A percentile compares a stretch with the other conserved stretches of the same genome.
Conservation (phyloP, 2,797 vertebrate genomes). For the Nyctalus aviator region DNA sequence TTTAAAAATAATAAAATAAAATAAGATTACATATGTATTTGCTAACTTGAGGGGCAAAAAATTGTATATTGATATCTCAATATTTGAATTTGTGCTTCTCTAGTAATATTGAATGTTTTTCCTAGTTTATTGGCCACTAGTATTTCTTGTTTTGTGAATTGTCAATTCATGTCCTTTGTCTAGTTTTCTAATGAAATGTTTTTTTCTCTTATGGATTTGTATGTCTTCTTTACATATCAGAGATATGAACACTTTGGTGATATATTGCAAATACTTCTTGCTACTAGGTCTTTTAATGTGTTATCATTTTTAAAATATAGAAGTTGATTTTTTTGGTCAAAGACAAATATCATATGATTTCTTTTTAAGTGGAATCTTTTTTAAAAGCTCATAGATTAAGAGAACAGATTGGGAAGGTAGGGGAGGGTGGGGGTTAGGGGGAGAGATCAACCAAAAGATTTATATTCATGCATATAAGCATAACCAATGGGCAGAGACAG, state of each 20-base stretch:
- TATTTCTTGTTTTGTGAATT: conserved; percentile 42
- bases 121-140: neutral
- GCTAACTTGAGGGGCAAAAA: conserved; percentile 40
- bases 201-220: conserved; percentile 56
- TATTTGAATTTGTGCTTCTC: conserved; percentile 56
- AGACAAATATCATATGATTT: neutral
- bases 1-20: conserved; percentile 14
- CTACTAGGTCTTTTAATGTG: neutral
- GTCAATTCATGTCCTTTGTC: conserved; percentile 8
- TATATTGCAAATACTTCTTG: conserved; percentile 29
- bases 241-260: conserved; percentile 24
- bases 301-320: neutral
- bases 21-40: conserved; percentile 7
- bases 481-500: too few species aligned
- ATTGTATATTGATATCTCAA: neutral
- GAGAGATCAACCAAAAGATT: too few species aligned
- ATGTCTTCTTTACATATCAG: conserved; percentile 53
- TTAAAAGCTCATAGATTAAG: neutral
- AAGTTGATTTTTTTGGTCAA: neutral
- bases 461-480: too few species aligned
- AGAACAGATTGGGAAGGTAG: neutral
- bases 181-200: conserved; percentile 51
- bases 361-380: neutral
- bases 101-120: conserved; percentile 17
- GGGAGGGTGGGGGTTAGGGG: too few species aligned